A percentile compares a stretch with the other conserved stretches of the same genome.
phyloP scores from a whole-genome alignment of 1,140 invertebrate genomes.

The Brachionus plicatilis region DNA sequence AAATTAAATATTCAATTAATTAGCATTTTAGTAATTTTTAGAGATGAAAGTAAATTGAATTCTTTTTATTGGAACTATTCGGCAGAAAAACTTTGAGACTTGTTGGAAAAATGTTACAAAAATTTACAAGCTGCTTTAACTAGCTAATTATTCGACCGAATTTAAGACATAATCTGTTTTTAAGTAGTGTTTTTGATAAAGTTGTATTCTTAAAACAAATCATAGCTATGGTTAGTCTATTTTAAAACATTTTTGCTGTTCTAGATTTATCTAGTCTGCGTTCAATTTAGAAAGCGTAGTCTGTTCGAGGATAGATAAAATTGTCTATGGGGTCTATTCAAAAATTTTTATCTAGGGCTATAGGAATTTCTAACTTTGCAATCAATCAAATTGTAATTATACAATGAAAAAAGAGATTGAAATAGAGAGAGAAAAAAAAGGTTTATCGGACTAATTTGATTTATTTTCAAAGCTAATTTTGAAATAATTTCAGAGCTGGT shows the following conservation, averaged over 20 bases:
- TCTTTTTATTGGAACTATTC: neutral
- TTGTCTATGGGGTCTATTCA: neutral
- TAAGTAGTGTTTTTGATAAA: neutral
- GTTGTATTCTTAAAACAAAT: neutral
- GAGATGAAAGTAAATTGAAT: neutral
- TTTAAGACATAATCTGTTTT: neutral
- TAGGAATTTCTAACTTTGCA: conserved; percentile 3
- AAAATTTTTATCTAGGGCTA: neutral
- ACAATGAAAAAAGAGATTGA: neutral
- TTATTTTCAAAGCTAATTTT: conserved; percentile 8
- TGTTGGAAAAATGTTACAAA: neutral
- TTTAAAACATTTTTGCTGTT: neutral
- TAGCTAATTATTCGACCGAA: neutral
- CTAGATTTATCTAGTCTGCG: neutral
- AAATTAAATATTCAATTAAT: neutral
- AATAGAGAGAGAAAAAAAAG: neutral
- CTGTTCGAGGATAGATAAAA: neutral
- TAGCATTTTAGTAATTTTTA: neutral
- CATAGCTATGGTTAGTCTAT: neutral
- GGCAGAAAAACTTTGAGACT: neutral
- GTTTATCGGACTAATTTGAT: conserved; percentile 18
- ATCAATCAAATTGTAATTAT: conserved; percentile 27
- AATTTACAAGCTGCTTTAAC: neutral
- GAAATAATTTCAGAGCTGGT: neutral
- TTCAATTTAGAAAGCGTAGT: neutral